Evolutionary conservation across 2,113 vertebrate genomes (phyloP).

Genomic region (Henicopernis longicauda): DNA sequence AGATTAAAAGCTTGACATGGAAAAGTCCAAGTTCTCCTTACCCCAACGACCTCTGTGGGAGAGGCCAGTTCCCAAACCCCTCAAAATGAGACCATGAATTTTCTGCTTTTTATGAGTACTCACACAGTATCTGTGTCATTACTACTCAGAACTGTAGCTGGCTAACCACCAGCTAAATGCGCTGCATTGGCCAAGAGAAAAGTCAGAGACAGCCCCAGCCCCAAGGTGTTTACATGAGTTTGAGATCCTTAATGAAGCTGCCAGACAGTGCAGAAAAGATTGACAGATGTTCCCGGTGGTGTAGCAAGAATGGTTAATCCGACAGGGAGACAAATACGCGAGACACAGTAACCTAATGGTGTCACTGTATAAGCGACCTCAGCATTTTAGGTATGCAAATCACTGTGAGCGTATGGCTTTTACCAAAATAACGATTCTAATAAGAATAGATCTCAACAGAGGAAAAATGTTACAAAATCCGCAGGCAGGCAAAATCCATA

Average conservation of each 20-base stretch:
- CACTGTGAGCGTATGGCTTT: background rate
- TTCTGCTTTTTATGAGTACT: background rate
- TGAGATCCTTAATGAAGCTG: conserved; percentile 32
- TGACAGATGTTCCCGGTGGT: conserved; percentile 31
- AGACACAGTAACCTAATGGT: background rate
- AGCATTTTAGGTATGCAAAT: background rate
- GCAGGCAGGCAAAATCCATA: background rate
- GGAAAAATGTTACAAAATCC: background rate
- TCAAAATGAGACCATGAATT: background rate
- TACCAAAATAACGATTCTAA: background rate
- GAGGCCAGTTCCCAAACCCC: background rate
- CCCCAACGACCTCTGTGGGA: background rate
- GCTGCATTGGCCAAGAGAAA: background rate
- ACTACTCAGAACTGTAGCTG: background rate
- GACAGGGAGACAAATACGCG: background rate
- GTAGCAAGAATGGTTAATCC: conserved; percentile 17
- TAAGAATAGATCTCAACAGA: background rate
- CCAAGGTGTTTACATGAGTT: background rate
- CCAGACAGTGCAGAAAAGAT: conserved; percentile 6
- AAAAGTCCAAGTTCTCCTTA: background rate
- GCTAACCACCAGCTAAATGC: background rate
- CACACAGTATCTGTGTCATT: background rate
- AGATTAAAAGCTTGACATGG: background rate
- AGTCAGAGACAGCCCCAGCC: background rate
- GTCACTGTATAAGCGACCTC: background rate